Percentiles rank a stretch among this genome's conserved stretches.
These are phyloP conservation scores for Albula goreensis DNA, from an alignment of 2,113 vertebrate species.

Conservation along the genomic window DNA sequence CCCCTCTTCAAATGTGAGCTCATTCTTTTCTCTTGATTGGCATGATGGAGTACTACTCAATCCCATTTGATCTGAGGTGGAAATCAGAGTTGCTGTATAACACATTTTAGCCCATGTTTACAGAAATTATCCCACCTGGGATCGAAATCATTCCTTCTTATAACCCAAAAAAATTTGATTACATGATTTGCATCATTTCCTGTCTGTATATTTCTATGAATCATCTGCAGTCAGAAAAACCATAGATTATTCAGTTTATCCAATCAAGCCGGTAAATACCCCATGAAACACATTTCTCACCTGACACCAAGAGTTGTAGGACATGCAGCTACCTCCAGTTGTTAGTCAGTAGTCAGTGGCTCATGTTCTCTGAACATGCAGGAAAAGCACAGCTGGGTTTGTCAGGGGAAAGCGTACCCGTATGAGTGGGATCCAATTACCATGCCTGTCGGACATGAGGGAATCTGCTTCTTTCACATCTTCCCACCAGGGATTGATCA, in stretches of 20 bases:
- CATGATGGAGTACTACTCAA: too few relatives aligned
- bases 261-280: background rate
- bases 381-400: background rate
- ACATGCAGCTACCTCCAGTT: background rate
- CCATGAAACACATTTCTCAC: background rate
- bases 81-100: background rate
- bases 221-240: background rate
- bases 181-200: background rate
- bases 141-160: background rate
- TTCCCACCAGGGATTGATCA: conserved; percentile 51
- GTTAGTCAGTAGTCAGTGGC: background rate
- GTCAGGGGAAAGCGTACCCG: background rate
- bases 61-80: background rate
- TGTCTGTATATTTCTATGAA: background rate
- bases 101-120: too few relatives aligned
- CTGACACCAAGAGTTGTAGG: background rate
- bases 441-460: background rate
- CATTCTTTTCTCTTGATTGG: too few relatives aligned
- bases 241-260: background rate
- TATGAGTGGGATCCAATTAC: background rate
- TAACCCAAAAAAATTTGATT: background rate
- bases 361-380: background rate
- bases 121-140: background rate
- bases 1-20: too few relatives aligned
- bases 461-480: background rate